Evolutionary conservation across 2,797 vertebrate genomes (phyloP).

Genomic region (Glyptemys insculpta): DNA sequence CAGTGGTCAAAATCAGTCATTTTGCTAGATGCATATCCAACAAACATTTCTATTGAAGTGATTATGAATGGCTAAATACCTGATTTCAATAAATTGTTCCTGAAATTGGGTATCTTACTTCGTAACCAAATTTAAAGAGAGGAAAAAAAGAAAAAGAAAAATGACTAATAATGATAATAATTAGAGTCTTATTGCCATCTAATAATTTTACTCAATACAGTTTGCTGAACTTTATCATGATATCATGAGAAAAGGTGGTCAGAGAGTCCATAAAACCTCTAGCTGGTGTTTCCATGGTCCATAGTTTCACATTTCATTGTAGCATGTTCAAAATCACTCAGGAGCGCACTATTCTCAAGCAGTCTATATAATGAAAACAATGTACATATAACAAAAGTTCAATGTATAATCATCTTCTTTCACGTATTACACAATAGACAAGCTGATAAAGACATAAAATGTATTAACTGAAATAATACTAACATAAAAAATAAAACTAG

Average conservation of each 20-base stretch:
- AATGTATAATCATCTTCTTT: constrained; percentile 79
- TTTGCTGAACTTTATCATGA: constrained; percentile 78
- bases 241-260: constrained; percentile 65
- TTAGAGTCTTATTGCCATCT: constrained; percentile 84
- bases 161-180: constrained; percentile 62
- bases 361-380: constrained; percentile 96
- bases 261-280: constrained; percentile 87
- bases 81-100: constrained; percentile 80
- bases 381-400: constrained; percentile 87
- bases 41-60: constrained; percentile 72
- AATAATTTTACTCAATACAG: constrained; percentile 80
- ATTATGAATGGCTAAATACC: constrained; percentile 74
- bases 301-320: constrained; percentile 88
- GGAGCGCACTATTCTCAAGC: constrained; percentile 93
- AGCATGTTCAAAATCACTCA: constrained; percentile 91
- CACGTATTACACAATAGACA: constrained; percentile 81
- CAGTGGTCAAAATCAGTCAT: constrained; percentile 78
- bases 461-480: constrained; percentile 67
- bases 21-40: constrained; percentile 80
- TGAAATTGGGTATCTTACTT: constrained; percentile 78
- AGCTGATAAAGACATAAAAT: constrained; percentile 75
- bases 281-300: constrained; percentile 91
- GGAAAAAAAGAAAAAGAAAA: constrained; percentile 53
- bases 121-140: constrained; percentile 53
- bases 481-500: constrained; percentile 18